A percentile compares a stretch with the other conserved stretches of the same genome.
These are phyloP conservation scores for Enteromius trimaculatus DNA, from an alignment of 2,797 vertebrate genomes.

Conservation along the genomic window DNA sequence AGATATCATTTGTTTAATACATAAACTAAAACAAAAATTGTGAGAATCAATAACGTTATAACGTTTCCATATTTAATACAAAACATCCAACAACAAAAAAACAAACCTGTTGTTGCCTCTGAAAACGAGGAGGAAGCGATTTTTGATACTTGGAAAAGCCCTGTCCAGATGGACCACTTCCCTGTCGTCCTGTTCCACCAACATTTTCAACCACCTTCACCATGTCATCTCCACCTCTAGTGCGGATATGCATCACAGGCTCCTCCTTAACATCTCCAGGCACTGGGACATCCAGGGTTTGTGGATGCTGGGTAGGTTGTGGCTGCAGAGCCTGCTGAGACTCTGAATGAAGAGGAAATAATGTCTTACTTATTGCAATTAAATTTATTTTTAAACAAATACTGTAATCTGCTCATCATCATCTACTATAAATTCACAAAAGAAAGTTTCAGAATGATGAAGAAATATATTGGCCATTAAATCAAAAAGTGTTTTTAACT, in stretches of 20 bases:
- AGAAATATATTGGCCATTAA: neutral
- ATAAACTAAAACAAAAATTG: neutral
- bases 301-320: slow-evolving; percentile 67
- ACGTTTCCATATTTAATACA: neutral
- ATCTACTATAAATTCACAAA: slow-evolving; percentile 4
- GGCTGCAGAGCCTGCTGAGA: slow-evolving; percentile 73
- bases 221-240: slow-evolving; percentile 73
- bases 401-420: neutral
- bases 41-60: no score
- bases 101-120: slow-evolving; percentile 91
- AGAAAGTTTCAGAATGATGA: neutral
- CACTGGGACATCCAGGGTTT: slow-evolving; percentile 65
- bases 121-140: slow-evolving; percentile 92
- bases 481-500: neutral
- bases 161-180: slow-evolving; percentile 76
- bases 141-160: slow-evolving; percentile 95
- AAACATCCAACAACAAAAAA: neutral
- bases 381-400: neutral
- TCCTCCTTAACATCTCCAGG: slow-evolving; percentile 78
- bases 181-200: slow-evolving; percentile 75
- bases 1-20: neutral
- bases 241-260: slow-evolving; percentile 65
- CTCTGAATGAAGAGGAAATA: slow-evolving; percentile 68
- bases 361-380: neutral
- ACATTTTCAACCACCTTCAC: slow-evolving; percentile 78